Evolutionary conservation across 2,888 invertebrate genomes (phyloP).

Genomic region (Formica aserva): DNA sequence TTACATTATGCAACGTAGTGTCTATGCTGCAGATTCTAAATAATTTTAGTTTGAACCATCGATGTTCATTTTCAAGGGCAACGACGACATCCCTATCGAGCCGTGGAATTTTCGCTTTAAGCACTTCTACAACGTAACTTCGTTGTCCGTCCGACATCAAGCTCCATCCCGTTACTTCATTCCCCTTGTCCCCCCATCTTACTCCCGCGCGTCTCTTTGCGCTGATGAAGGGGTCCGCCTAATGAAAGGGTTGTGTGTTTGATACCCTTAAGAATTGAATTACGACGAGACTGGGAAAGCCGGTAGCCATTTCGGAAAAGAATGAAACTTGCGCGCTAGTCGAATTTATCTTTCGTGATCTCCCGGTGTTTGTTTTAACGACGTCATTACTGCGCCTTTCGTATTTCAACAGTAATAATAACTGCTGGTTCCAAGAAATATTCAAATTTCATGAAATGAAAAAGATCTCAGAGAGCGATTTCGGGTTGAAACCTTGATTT

Average conservation of each 20-base stretch:
- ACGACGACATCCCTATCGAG: conserved; percentile 71
- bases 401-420: conserved; percentile 38
- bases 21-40: neutral
- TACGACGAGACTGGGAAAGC: conserved; percentile 69
- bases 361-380: conserved; percentile 68
- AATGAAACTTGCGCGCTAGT: conserved; percentile 62
- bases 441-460: conserved; percentile 8
- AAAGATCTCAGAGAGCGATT: neutral
- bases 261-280: conserved; percentile 82
- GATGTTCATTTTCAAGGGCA: conserved; percentile 55
- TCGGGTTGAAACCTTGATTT: neutral
- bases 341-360: conserved; percentile 73
- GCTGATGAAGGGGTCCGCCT: conserved; percentile 80
- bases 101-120: conserved; percentile 78
- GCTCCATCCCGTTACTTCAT: conserved; percentile 55
- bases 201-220: conserved; percentile 70
- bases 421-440: conserved; percentile 10
- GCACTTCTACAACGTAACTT: conserved; percentile 80
- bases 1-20: neutral
- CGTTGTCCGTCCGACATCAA: conserved; percentile 69
- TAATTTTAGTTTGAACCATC: neutral
- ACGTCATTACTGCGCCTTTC: conserved; percentile 46
- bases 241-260: conserved; percentile 82
- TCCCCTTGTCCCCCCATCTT: conserved; percentile 7
- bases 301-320: conserved; percentile 75